Evolutionary conservation across 1,140 invertebrate genomes (phyloP).

Genomic region (Arion vulgaris): DNA sequence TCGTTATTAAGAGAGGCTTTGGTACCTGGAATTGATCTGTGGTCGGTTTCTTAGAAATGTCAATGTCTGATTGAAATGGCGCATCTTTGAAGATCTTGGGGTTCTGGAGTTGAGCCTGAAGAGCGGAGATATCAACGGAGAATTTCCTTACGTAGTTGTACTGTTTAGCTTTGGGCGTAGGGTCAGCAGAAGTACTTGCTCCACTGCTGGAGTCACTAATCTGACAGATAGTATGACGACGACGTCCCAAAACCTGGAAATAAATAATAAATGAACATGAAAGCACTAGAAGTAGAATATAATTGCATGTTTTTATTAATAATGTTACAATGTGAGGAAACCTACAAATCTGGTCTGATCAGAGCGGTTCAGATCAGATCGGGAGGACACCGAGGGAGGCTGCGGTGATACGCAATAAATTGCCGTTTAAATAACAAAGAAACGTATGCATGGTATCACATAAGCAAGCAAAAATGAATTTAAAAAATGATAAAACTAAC

Average conservation of each 20-base stretch:
- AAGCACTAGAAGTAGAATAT: too few relatives aligned
- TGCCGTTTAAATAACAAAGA: too few relatives aligned
- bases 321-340: too few relatives aligned
- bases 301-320: too few relatives aligned
- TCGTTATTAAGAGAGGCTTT: slow-evolving; percentile 27
- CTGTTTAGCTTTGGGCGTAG: slow-evolving; percentile 57
- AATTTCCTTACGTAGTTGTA: slow-evolving; percentile 71
- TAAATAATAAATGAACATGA: neutral
- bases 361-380: too few relatives aligned
- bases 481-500: too few relatives aligned
- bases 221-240: slow-evolving; percentile 66
- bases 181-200: slow-evolving; percentile 17
- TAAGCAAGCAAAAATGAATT: too few relatives aligned
- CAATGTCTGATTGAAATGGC: slow-evolving; percentile 64
- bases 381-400: too few relatives aligned
- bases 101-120: slow-evolving; percentile 70
- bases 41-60: slow-evolving; percentile 41
- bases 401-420: too few relatives aligned
- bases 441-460: too few relatives aligned
- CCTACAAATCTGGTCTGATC: too few relatives aligned
- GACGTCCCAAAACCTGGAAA: slow-evolving; percentile 52
- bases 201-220: slow-evolving; percentile 55
- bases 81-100: slow-evolving; percentile 66
- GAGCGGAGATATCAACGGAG: slow-evolving; percentile 69
- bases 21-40: slow-evolving; percentile 13